Conservation (phyloP, 2,888 invertebrate species). For the Geophilus truncorum region DNA sequence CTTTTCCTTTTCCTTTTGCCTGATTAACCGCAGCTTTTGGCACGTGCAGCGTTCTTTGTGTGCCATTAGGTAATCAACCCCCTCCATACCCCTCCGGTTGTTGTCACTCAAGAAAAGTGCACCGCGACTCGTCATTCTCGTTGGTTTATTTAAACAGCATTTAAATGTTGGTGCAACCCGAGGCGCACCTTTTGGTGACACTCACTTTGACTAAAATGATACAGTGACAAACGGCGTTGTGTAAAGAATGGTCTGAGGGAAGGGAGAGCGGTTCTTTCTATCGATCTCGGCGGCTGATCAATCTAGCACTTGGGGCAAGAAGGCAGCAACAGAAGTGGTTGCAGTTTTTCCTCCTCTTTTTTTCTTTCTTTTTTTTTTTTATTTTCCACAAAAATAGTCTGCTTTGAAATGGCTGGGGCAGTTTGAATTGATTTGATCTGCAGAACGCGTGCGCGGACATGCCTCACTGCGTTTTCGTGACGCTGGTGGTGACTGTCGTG, state of each 20-base stretch:
- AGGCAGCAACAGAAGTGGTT: background rate
- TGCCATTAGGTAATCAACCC: background rate
- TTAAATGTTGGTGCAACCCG: background rate
- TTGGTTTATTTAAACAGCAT: background rate
- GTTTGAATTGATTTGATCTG: constrained; percentile 10
- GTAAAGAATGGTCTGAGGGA: background rate
- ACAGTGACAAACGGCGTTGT: background rate
- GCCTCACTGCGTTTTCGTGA: constrained; percentile 1
- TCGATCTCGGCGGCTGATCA: constrained; percentile 17
- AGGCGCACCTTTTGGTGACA: background rate
- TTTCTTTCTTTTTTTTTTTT: background rate
- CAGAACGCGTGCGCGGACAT: background rate
- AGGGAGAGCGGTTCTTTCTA: background rate
- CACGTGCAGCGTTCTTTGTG: background rate
- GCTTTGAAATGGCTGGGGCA: background rate
- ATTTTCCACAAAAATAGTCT: background rate
- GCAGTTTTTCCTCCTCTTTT: background rate
- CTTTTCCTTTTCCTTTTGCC: background rate
- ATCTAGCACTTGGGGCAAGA: background rate
- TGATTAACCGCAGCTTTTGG: background rate
- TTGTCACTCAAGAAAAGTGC: background rate
- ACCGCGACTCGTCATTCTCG: background rate
- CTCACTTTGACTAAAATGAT: background rate
- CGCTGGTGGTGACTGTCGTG: background rate
- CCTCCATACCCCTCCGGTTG: background rate